phyloP scores from a whole-genome alignment of 2,113 vertebrate species.

The Menidia beryllina region DNA sequence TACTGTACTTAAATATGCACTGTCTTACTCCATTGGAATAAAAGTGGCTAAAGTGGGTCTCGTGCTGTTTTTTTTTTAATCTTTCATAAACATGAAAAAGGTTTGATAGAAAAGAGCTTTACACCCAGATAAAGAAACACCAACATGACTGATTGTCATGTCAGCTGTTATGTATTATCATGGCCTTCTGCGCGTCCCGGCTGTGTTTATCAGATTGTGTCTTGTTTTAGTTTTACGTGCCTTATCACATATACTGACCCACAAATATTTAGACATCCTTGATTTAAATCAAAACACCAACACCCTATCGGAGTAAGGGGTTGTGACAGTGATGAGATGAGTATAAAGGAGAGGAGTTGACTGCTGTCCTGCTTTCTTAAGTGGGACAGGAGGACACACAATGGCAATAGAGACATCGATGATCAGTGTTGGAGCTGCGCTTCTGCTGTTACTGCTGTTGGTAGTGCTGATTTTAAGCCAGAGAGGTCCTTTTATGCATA shows the following conservation, averaged over 20 bases:
- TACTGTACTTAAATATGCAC: slow-evolving; percentile 79
- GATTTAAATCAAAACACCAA: slow-evolving; percentile 41
- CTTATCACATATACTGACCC: slow-evolving; percentile 25
- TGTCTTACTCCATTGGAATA: slow-evolving; percentile 75
- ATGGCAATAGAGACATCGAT: slow-evolving; percentile 52
- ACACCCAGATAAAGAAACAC: slow-evolving; percentile 17
- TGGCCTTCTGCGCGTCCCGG: slow-evolving; percentile 51
- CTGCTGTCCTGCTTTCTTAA: slow-evolving; percentile 24
- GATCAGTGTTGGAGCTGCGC: slow-evolving; percentile 54
- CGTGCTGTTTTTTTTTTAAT: background rate
- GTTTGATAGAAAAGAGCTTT: background rate
- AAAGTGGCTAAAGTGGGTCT: slow-evolving; percentile 70
- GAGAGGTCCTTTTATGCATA: slow-evolving; percentile 12
- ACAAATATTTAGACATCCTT: slow-evolving; percentile 75
- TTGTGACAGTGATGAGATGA: background rate
- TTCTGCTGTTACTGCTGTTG: slow-evolving; percentile 64
- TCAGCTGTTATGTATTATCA: slow-evolving; percentile 37
- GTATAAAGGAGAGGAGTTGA: slow-evolving; percentile 64
- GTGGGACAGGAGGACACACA: slow-evolving; percentile 15
- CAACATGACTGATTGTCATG: slow-evolving; percentile 1
- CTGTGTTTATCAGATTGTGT: slow-evolving; percentile 25
- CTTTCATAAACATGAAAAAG: background rate
- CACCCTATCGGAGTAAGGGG: background rate
- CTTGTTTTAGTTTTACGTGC: slow-evolving; percentile 7
- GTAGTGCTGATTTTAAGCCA: slow-evolving; percentile 41